Base-by-base conservation (phyloP, 2,888 invertebrate genomes). In the Malthinus seriepunctatus region DNA sequence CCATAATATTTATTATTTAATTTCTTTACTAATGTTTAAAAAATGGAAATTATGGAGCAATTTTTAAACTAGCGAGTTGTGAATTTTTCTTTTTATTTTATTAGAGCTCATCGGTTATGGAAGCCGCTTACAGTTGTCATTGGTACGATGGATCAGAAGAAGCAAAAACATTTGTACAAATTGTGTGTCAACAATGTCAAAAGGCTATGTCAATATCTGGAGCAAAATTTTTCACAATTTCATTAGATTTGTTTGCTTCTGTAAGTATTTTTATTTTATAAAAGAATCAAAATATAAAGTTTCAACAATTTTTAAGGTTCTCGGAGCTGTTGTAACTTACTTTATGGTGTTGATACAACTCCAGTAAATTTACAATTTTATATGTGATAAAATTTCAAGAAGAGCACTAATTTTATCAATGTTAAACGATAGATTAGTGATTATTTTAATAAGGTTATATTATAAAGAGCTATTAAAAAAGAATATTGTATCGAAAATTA, bases 71-170 rank as follows among this genome's bases (percentile, higher is more conserved):
- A 8, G 48, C 12, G 6, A 15, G 47, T 33, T 42, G 14, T 31
- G 3, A 33, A 9, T 23, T 47, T 9, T 14, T 14, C 23, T 12
- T 9, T 11, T 12, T 48, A 34, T 44, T 45, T n/a, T 55, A 23
- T 11, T 34, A 93, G 91, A 93, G 93, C 71, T 92, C 93, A 60
- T 93, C 93, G 2, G 93, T 93, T 4, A 93, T 93, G 93, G 93
- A 93, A 79, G 93, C 93, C 1, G 93, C 93, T 0, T 93, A 93
- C 79, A 91, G 91, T 46, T 93, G 93, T 70, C 92, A 92, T 66
- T 93, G 93, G 93, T 93, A 93, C 75, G 92, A 93, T 67, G 93
- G 93, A 5, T 92, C 92, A 0, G 93, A 93, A 72, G 93, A 93
- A 72, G 93, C 93, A 0, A 93, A 93, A 77, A 93, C 93, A 31